Base-by-base conservation (phyloP, 2,888 invertebrate species). In the Euplagia quadripunctaria region DNA sequence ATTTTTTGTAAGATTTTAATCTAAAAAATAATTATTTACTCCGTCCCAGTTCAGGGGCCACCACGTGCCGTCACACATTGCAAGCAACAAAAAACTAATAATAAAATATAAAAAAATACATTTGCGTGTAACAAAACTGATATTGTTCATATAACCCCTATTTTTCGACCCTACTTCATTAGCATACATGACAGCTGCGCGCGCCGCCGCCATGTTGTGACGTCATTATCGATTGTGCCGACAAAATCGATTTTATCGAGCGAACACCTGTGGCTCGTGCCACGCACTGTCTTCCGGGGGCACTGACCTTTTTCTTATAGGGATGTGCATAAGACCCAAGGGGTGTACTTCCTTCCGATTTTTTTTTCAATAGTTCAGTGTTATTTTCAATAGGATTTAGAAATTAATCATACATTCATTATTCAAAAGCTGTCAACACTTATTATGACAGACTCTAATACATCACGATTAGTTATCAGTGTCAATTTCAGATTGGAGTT, bases 261-360 rank as follows among this genome's bases (percentile, higher is more conserved):
- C 92, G 87, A 85, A 90, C 95, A 95, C 94, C 95, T 95, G 94
- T 93, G 85, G 88, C 93, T 83, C 92, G 92, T 92, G 93, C 90
- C 89, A 81, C 75, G 78, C 89, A 85, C 89, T 89, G 86, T 86
- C 90, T 91, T 93, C 94, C 92, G 92, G 93, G 94, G 87, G 85
- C 93, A 82, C 80, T 93, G 93, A 93, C 90, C 93, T 90, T 87
- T 84, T 88, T 87, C 83, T 83, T 77, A 51, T 63, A 74, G 76
- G 77, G 78, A 72, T 71, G 72, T 42, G 71, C 76, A 72, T 73
- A 74, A 71, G 63, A 75, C 68, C 66, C 68, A 76, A n/a, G 74
- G 73, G 74, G 74, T 58, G 55, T 49, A 6, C 71, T 67, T 67
- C 41, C 11, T 16, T 16, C 5, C 49, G 17, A n/a, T 14, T 31